Base-by-base conservation (phyloP, 2,888 invertebrate genomes). In the Hypercompe scribonia region DNA sequence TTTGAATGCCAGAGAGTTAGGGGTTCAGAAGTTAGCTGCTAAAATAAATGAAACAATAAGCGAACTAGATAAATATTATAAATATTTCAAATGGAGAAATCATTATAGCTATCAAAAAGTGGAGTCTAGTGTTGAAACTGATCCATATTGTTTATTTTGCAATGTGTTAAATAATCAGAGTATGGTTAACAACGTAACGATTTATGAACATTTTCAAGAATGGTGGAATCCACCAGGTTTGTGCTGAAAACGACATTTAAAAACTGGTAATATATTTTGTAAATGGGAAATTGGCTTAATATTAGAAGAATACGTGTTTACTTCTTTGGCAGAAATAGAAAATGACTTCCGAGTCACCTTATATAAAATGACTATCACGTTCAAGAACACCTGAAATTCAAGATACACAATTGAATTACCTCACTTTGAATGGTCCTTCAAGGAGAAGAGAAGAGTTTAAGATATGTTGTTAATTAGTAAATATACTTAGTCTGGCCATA, bases 1-100 rank as follows among this genome's bases (percentile, higher is more conserved):
- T n/a, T 58, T 68, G 0, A 58, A 68, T 28, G 58, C 68, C 36
- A 54, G 11, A 58, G 18, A 68, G 34, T 10, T 58, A 36, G 36
- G 58, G 1, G 5, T 28, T 58, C 1, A 58, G 11, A 58, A 58
- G 8, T 36, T 58, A 58, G 68, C 68, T 28, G 34, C 10, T 15
- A 36, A 68, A 58, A 58, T 68, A 36, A n/a, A 33, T 66, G 63
- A 31, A 15, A 33, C 34, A n/a, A 54, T 68, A 2, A n/a, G 7
- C 4, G 54, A 68, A 3, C 34, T 54, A 36, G 10, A 68, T 5
- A 46, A 54, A 54, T 68, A 68, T 50, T 4, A 13, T 2, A 15
- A 68, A 68, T 68, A 68, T 36, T 68, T 68, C 33, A 68, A 54
- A 68, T 68, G 68, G 68, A 68, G 15, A 18, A 68, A 68, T 54